Evolutionary conservation across 2,797 vertebrate species (phyloP).

Genomic region (Mormyrus hasselquistii): DNA sequence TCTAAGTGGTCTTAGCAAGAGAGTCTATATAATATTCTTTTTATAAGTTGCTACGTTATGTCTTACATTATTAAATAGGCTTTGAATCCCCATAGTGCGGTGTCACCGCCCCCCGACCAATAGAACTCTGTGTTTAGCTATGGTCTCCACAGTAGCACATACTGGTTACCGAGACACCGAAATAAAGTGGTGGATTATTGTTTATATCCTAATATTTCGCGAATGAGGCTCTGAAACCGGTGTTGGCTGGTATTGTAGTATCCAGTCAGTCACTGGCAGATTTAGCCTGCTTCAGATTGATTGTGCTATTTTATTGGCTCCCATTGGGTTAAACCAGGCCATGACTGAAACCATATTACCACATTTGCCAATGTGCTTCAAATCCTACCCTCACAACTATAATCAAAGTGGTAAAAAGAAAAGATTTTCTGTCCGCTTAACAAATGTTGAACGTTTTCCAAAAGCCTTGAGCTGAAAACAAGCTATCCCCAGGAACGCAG

Average conservation of each 20-base stretch:
- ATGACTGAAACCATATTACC: background rate
- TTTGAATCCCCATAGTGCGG: background rate
- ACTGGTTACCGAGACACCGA: background rate
- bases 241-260: background rate
- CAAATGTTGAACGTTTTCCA: background rate
- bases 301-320: background rate
- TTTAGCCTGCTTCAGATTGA: background rate
- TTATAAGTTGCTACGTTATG: background rate
- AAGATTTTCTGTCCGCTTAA: background rate
- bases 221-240: background rate
- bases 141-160: background rate
- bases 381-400: background rate
- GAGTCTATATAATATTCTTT: background rate
- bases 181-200: background rate
- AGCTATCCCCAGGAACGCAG: background rate
- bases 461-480: constrained; percentile 3
- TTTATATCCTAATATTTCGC: background rate
- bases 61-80: background rate
- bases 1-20: background rate
- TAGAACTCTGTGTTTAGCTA: background rate
- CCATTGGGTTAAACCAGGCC: background rate
- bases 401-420: background rate
- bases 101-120: background rate
- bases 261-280: background rate
- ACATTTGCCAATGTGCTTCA: background rate